Conservation (phyloP, 2,888 invertebrate species). For the Cataglyphis albicans region DNA sequence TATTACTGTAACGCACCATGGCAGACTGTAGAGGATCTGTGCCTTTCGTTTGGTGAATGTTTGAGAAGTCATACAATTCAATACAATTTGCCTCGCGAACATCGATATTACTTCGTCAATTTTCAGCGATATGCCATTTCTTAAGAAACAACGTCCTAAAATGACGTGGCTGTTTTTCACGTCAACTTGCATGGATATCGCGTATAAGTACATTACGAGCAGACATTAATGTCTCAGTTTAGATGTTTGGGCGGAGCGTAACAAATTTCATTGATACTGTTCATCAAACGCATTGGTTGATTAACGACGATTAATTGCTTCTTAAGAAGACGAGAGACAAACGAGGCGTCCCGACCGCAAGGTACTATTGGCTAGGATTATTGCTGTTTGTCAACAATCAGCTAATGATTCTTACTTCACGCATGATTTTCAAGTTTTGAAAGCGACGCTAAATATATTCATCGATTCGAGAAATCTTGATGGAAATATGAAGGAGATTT, state of each 20-base stretch:
- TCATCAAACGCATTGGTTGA: slow-evolving; percentile 37
- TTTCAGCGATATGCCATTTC: slow-evolving; percentile 43
- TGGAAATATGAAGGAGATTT: slow-evolving; percentile 3
- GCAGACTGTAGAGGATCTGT: background rate
- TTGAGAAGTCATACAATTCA: slow-evolving; percentile 40
- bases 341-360: slow-evolving; percentile 40
- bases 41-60: background rate
- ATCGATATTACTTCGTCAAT: slow-evolving; percentile 38
- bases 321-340: slow-evolving; percentile 32
- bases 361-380: slow-evolving; percentile 10
- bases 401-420: slow-evolving; percentile 18
- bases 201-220: slow-evolving; percentile 28
- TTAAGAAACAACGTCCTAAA: slow-evolving; percentile 57
- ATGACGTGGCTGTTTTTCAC: slow-evolving; percentile 75
- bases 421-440: slow-evolving; percentile 14
- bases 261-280: slow-evolving; percentile 66
- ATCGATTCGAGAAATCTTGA: background rate
- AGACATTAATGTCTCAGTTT: slow-evolving; percentile 32
- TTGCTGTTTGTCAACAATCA: slow-evolving; percentile 40
- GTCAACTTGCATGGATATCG: slow-evolving; percentile 52
- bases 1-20: slow-evolving; percentile 13
- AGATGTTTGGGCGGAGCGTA: slow-evolving; percentile 68
- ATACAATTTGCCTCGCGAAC: slow-evolving; percentile 63
- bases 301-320: slow-evolving; percentile 40
- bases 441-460: slow-evolving; percentile 7